Evolutionary conservation across 1,140 invertebrate species (phyloP).

Genomic region (Aphelinus certus): DNA sequence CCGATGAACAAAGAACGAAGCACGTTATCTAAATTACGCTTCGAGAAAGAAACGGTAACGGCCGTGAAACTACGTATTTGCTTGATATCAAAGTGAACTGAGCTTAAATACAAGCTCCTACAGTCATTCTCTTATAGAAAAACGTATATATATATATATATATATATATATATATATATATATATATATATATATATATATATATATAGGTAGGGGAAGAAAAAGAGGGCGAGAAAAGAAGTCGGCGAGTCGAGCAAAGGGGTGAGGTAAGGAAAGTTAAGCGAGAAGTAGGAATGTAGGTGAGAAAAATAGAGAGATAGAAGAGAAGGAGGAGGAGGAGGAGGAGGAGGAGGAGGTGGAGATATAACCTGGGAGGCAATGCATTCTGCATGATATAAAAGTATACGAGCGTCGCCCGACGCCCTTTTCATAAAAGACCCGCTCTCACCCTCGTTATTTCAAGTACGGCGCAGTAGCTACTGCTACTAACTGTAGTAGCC

Average conservation of each 20-base stretch:
- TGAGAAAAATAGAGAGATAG: too few species aligned
- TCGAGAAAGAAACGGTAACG: too few species aligned
- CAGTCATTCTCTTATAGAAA: too few species aligned
- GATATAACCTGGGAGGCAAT: not conserved
- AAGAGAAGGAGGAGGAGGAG: not conserved
- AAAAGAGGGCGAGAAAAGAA: not conserved
- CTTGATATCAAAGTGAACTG: too few species aligned
- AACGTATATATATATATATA: too few species aligned
- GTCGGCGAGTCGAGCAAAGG: too few species aligned
- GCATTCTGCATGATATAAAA: constrained; percentile 15
- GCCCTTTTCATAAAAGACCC: not conserved
- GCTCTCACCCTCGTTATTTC: constrained; percentile 2
- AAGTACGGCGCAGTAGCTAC: not conserved
- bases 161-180: not conserved
- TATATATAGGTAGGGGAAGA: not conserved
- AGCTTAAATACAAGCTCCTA: too few species aligned
- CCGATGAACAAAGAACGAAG: too few species aligned
- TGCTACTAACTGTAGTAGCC: not conserved
- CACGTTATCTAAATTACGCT: too few species aligned
- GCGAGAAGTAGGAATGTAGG: too few species aligned
- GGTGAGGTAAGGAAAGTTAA: too few species aligned
- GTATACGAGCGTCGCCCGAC: not conserved
- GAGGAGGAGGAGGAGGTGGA: not conserved
- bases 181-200: not conserved
- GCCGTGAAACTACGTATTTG: too few species aligned